Evolutionary conservation across 2,797 vertebrate species (phyloP), one percentile per base, ranked within the genome.

Genomic region (Rousettus madagascariensis): DNA sequence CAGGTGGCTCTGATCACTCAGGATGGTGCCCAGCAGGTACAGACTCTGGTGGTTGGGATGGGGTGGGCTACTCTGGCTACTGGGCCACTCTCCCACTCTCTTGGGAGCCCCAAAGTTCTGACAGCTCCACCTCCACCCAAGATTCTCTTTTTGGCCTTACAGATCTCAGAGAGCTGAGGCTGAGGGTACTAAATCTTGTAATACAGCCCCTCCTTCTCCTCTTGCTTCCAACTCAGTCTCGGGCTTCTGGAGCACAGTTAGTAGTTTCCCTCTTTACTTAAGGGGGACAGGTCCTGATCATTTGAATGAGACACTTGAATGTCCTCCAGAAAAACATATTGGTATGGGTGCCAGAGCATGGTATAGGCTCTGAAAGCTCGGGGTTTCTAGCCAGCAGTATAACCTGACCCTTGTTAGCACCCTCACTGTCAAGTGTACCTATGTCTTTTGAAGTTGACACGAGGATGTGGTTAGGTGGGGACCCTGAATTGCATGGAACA

Each of bases 11-110:
- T 98, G 91, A 97, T 98, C 90, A 98, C 98, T 95, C 98, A 98
- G 95, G 98, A 98, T 80, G 98, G 97, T 49, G 95, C 98, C 86
- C 98, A 98, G 92, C 98, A 98, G 98, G 98, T 99, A 98, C 5
- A 59, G 94, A 84, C 57, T 22, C 0, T 28, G 36, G 30, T 61
- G 20, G 13, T 8, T 51, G 72, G 13, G 79, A 11, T 3, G 49
- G 74, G 36, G 22, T 28, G 24, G 71, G 16, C 33, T 46, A 9
- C 24, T 55, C 28, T 63, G 9, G 28, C 51, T 5, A 16, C 49
- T 28, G 24, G 66, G 20, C 51, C 22, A 41, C 38, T 59, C 51
- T 53, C 41, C 65, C 46, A n/a, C 30, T 36, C 13, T 80, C 57
- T 61, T 72, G 9, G 68, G 66, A 71, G 75, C 51, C n/a, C 82